These are phyloP conservation scores for Dermolepida albohirtum DNA, from an alignment of 2,888 invertebrate genomes.

Conservation along the genomic window DNA sequence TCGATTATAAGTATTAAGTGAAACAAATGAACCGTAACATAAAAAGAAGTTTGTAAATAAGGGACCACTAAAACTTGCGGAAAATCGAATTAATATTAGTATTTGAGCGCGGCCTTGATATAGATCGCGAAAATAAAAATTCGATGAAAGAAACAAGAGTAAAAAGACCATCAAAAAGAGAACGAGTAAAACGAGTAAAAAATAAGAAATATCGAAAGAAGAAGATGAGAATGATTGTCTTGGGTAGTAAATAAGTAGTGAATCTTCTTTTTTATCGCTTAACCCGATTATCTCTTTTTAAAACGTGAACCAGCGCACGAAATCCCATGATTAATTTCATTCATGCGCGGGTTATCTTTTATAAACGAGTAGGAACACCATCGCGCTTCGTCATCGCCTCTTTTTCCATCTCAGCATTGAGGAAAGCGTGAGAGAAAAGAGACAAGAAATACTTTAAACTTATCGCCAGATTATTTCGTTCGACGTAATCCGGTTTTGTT, in stretches of 20 bases:
- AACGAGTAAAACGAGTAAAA: too few species aligned
- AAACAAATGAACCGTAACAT: background rate
- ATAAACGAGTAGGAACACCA: constrained; percentile 6
- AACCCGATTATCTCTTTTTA: constrained; percentile 26
- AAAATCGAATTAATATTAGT: constrained; percentile 25
- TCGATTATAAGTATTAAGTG: background rate
- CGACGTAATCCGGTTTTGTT: constrained; percentile 12
- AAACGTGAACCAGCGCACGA: constrained; percentile 23
- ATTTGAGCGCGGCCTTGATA: background rate
- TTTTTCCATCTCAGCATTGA: background rate
- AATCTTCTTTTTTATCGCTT: constrained; percentile 17
- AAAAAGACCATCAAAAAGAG: too few species aligned
- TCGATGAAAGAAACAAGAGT: background rate
- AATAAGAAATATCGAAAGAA: background rate
- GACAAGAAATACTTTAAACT: background rate
- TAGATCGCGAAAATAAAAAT: constrained; percentile 4
- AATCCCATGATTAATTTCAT: constrained; percentile 37
- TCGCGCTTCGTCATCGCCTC: background rate
- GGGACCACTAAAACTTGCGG: constrained; percentile 1
- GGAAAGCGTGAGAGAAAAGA: background rate
- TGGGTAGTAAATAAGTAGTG: background rate
- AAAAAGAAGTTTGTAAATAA: background rate
- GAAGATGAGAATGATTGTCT: constrained; percentile 16
- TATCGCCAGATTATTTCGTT: constrained; percentile 16
- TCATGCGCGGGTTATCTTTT: constrained; percentile 15